Percentiles rank a stretch among this genome's conserved stretches.
Conservation (phyloP, 2,113 vertebrate genomes). For the Rhabdomys dilectus region DNA sequence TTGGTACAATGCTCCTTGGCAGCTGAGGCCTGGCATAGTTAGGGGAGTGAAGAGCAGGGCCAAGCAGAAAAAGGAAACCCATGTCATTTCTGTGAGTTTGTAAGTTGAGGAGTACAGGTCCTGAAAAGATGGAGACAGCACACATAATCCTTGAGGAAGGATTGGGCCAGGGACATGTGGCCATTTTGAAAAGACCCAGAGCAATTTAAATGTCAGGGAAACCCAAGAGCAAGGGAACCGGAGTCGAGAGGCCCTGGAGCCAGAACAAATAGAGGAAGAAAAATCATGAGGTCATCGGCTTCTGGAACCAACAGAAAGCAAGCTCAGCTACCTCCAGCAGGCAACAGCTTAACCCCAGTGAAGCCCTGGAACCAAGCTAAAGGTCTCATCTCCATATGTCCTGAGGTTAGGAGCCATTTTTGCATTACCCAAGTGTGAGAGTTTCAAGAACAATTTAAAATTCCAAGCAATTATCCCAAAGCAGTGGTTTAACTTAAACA, state of each 20-base stretch:
- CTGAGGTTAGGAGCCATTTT: neutral
- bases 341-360: neutral
- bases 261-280: neutral
- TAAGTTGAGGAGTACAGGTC: neutral
- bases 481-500: neutral
- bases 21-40: neutral
- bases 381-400: neutral
- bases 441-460: neutral
- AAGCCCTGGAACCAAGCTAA: neutral
- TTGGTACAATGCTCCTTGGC: neutral
- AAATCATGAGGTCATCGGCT: neutral
- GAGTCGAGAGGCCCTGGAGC: neutral
- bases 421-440: neutral
- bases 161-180: too few relatives aligned
- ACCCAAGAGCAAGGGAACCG: neutral
- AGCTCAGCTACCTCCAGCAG: neutral
- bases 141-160: neutral
- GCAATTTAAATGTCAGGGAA: neutral
- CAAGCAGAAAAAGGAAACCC: neutral
- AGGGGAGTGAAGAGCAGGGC: neutral
- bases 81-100: neutral
- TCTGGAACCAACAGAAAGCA: neutral
- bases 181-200: neutral
- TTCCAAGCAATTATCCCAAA: neutral
- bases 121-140: neutral